phyloP scores from a whole-genome alignment of 2,113 vertebrate species.

The Microcebus jonahi region DNA sequence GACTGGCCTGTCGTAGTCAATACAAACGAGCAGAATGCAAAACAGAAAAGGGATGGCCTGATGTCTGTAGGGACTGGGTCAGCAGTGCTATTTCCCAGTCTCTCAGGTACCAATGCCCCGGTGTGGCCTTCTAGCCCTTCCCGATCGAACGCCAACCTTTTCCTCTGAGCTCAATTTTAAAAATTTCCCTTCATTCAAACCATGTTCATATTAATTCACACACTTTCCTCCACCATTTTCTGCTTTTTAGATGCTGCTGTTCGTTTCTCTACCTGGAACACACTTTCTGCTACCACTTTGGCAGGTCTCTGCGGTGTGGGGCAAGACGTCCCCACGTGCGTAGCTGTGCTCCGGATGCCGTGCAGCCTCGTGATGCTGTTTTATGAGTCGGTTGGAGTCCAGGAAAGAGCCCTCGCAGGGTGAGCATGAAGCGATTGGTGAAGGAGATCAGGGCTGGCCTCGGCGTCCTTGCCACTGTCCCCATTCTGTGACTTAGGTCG shows the following conservation, averaged over 20 bases:
- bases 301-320: rapidly evolving
- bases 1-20: background rate
- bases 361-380: too few relatives aligned
- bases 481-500: background rate
- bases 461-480: background rate
- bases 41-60: background rate
- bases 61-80: background rate
- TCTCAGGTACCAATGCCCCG: background rate
- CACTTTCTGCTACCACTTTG: background rate
- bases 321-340: rapidly evolving
- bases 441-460: background rate
- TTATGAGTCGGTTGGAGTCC: background rate
- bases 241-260: background rate
- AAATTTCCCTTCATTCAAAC: background rate
- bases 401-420: background rate
- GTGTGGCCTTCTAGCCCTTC: background rate
- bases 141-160: background rate
- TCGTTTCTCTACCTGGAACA: background rate
- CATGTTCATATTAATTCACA: background rate
- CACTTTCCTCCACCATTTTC: background rate
- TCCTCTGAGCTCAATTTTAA: background rate
- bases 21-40: background rate
- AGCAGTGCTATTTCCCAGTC: background rate
- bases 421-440: background rate
- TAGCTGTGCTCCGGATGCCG: background rate